phyloP scores from a whole-genome alignment of 2,888 invertebrate species.

The Tortrix viridana region DNA sequence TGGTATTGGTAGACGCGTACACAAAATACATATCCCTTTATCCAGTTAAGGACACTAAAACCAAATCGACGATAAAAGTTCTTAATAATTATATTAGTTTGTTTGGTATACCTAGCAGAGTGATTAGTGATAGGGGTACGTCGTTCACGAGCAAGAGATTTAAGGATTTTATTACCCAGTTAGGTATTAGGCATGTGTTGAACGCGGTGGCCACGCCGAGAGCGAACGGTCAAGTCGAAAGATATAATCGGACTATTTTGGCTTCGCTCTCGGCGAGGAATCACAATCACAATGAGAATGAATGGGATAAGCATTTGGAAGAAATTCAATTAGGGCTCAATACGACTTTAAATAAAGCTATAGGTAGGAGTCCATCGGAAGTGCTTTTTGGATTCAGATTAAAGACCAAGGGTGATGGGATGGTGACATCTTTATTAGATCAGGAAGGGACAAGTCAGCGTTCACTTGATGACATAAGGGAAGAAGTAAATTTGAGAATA shows the following conservation, averaged over 20 bases:
- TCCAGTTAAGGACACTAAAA: neutral
- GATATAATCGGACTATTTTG: constrained; percentile 30
- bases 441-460: neutral
- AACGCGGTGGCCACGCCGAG: constrained; percentile 33
- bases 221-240: constrained; percentile 35
- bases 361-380: constrained; percentile 1
- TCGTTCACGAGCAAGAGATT: constrained; percentile 17
- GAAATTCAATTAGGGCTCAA: constrained; percentile 1
- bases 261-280: constrained; percentile 9
- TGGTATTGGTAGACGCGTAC: neutral
- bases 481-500: constrained; percentile 11
- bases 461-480: constrained; percentile 10
- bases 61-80: constrained; percentile 1
- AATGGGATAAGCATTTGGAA: constrained; percentile 22
- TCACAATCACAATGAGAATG: constrained; percentile 5
- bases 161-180: constrained; percentile 7
- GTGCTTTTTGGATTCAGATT: neutral
- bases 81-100: constrained; percentile 10
- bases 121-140: constrained; percentile 19
- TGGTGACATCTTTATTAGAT: too few relatives aligned
- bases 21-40: too few relatives aligned
- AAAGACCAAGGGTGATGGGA: neutral
- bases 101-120: constrained; percentile 13
- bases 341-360: neutral
- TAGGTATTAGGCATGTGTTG: constrained; percentile 11